Conservation (phyloP, 2,888 invertebrate genomes). For the Petrophora chlorosata region DNA sequence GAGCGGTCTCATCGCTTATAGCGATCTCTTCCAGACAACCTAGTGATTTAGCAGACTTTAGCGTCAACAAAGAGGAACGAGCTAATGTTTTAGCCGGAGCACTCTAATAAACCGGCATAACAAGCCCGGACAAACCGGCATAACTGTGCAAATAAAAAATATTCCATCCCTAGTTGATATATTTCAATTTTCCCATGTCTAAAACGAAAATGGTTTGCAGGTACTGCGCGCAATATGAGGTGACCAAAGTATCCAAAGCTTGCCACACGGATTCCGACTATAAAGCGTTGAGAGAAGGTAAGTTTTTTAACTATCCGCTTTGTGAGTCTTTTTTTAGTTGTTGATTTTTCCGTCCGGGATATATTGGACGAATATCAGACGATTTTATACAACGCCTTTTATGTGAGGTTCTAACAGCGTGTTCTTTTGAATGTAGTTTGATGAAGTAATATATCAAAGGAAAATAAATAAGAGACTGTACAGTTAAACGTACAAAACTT, state of each 20-base stretch:
- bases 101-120: neutral
- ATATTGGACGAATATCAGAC: conserved; percentile 3
- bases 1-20: no score
- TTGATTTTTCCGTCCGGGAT: neutral
- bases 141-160: no score
- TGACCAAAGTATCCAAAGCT: conserved; percentile 91
- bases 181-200: conserved; percentile 46
- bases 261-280: conserved; percentile 90
- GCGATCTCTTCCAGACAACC: no score
- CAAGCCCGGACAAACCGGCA: neutral
- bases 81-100: no score
- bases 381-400: conserved; percentile 9
- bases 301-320: conserved; percentile 36
- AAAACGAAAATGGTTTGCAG: conserved; percentile 78
- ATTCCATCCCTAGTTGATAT: conserved; percentile 21
- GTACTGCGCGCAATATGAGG: conserved; percentile 93
- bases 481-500: no score
- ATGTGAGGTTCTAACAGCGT: neutral
- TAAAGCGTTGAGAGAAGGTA: conserved; percentile 90
- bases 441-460: no score
- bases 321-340: no score
- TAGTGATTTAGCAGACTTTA: no score
- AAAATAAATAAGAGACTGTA: no score
- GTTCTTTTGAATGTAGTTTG: no score
- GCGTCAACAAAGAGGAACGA: no score